phyloP scores from a whole-genome alignment of 2,797 vertebrate species.

The Parambassis ranga region DNA sequence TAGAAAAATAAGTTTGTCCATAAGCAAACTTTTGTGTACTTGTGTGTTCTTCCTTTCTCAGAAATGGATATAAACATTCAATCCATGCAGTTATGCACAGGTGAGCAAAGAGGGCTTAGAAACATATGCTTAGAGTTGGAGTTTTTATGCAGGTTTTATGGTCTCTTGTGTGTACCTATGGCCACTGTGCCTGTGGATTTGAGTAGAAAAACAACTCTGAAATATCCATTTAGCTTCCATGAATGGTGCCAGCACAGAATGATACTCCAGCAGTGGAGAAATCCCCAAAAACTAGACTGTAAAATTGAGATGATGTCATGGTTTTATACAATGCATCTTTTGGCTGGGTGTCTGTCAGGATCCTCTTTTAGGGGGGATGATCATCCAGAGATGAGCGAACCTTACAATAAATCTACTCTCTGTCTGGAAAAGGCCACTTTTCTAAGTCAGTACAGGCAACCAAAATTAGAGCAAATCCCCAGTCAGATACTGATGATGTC shows the following conservation, averaged over 20 bases:
- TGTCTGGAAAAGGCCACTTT: constrained; percentile 52
- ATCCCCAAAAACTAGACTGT: constrained; percentile 6
- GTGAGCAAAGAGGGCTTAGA: neutral
- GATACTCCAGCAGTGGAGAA: constrained; percentile 16
- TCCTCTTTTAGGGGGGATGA: constrained; percentile 23
- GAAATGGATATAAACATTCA: constrained; percentile 2
- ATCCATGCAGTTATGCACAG: neutral
- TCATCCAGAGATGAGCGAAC: constrained; percentile 63
- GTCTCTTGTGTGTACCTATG: constrained; percentile 24
- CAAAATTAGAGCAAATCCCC: constrained; percentile 31
- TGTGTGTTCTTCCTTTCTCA: neutral
- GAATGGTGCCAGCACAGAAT: neutral
- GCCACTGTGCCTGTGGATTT: constrained; percentile 5
- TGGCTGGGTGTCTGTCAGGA: constrained; percentile 17
- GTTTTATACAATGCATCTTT: constrained; percentile 23
- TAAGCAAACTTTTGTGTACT: constrained; percentile 5
- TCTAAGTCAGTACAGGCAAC: constrained; percentile 17
- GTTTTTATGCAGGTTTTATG: constrained; percentile 5
- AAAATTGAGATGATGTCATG: constrained; percentile 40
- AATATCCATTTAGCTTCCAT: neutral
- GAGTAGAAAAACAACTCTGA: constrained; percentile 7
- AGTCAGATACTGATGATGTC: constrained; percentile 43
- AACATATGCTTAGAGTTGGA: neutral
- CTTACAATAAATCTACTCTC: constrained; percentile 39
- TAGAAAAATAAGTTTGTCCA: neutral